Evolutionary conservation across 2,888 invertebrate genomes (phyloP).

Genomic region (Pseudococcus jackbeardsleyi): DNA sequence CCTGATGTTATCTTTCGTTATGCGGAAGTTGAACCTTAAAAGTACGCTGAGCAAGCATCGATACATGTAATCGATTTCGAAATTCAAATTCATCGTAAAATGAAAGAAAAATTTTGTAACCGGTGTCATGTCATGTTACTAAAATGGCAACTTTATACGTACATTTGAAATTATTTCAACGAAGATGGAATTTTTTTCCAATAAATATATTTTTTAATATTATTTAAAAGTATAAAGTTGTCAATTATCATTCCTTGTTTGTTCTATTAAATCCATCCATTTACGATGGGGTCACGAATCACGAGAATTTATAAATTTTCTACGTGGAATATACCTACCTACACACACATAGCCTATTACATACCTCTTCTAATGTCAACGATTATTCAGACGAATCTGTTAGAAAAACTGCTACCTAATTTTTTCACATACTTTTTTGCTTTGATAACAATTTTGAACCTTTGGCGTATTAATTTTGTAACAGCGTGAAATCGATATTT

Average conservation of each 20-base stretch:
- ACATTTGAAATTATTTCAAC: not conserved
- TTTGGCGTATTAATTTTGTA: not conserved
- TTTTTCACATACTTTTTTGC: not conserved
- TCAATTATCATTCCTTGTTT: conserved; percentile 33
- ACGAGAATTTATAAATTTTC: conserved; percentile 44
- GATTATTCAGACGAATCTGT: conserved; percentile 57
- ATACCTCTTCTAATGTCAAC: conserved; percentile 2
- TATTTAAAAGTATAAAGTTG: conserved; percentile 23
- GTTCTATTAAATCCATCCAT: conserved; percentile 13
- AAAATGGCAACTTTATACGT: conserved; percentile 40
- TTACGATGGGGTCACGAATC: conserved; percentile 22
- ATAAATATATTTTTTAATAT: not conserved
- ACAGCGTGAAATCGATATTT: not conserved
- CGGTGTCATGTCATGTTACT: not conserved
- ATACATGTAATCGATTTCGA: conserved; percentile 35
- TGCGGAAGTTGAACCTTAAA: not conserved
- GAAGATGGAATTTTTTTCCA: not conserved
- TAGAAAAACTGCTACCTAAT: not conserved
- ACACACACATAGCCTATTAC: not conserved
- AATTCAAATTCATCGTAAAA: conserved; percentile 43
- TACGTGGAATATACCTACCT: conserved; percentile 20
- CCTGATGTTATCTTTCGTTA: not conserved
- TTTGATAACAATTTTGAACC: not conserved
- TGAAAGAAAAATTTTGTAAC: conserved; percentile 8
- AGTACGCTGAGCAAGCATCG: conserved; percentile 1